Evolutionary conservation across 1,140 invertebrate genomes (phyloP), one percentile per base, ranked within the genome.

Genomic region (Heliconius himera): DNA sequence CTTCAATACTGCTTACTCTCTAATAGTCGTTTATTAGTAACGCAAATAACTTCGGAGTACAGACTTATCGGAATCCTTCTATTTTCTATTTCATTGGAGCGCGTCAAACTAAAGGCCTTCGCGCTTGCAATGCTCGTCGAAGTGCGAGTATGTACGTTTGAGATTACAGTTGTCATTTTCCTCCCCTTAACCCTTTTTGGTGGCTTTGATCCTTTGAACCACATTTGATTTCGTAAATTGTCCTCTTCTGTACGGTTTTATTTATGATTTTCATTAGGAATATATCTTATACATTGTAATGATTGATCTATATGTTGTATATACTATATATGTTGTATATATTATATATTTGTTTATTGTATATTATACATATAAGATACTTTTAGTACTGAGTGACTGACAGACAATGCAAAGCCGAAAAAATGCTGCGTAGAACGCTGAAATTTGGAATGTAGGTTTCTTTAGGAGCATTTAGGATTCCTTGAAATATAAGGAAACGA

Each of bases 41-140:
- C 56, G 56, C 22, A 60, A 60, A 60, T 60, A 60, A 60, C n/a
- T 60, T 26, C 8, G 56, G 56, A 60, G 11, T 60, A 60, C 56
- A 26, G 56, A 26, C 26, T 60, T 60, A 60, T 60, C 56, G 54
- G 46, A 71, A 33, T 70, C 66, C 78, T 71, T 74, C 73, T 72
- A 79, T 79, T 79, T 79, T 79, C 78, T 75, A 70, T 75, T 29
- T 41, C 78, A 79, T 11, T 60, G 77, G 71, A 78, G 77, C 77
- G 77, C 20, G 71, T 75, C 73, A 79, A 73, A 75, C 29, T 36
- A 72, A 75, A 79, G 75, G 66, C 73, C 71, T 56, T 49, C 71
- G 70, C 70, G 20, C 72, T 46, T 77, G 76, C 70, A 77, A 73
- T 73, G 51, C 54, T 79, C 56, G 71, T 71, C 66, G 73, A 70